A percentile compares a stretch with the other conserved stretches of the same genome.
Evolutionary conservation across 2,113 vertebrate genomes (phyloP).

Genomic region (Pogonocichla stellata): DNA sequence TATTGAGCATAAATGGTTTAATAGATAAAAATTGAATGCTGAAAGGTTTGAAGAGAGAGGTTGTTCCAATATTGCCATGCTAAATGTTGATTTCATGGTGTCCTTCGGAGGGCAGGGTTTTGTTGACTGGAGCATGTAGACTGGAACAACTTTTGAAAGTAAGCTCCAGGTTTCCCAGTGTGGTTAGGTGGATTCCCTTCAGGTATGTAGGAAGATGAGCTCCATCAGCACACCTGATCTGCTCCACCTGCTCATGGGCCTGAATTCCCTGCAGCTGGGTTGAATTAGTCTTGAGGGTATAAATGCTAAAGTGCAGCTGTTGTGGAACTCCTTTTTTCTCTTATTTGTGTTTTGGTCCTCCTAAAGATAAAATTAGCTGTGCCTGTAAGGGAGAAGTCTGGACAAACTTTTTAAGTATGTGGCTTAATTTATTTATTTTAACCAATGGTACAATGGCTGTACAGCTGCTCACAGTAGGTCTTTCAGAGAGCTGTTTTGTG

Average conservation of each 20-base stretch:
- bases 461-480: rapidly evolving
- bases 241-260: not conserved
- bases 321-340: not conserved
- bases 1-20: not conserved
- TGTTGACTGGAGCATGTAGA: not conserved
- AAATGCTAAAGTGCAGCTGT: rapidly evolving
- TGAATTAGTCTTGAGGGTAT: not conserved
- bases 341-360: rapidly evolving
- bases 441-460: rapidly evolving
- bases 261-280: not conserved
- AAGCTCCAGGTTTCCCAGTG: rapidly evolving
- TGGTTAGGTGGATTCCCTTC: not conserved
- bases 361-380: rapidly evolving
- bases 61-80: not conserved
- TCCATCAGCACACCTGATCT: not conserved
- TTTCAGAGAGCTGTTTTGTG: not conserved
- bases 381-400: too few species aligned
- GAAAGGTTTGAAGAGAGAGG: not conserved
- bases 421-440: not conserved
- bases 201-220: not conserved
- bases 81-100: not conserved
- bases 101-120: not conserved
- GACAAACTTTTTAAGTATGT: not conserved
- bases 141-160: not conserved
- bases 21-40: not conserved